Evolutionary conservation across 1,140 invertebrate species (phyloP).

Genomic region (Orchesella cincta): DNA sequence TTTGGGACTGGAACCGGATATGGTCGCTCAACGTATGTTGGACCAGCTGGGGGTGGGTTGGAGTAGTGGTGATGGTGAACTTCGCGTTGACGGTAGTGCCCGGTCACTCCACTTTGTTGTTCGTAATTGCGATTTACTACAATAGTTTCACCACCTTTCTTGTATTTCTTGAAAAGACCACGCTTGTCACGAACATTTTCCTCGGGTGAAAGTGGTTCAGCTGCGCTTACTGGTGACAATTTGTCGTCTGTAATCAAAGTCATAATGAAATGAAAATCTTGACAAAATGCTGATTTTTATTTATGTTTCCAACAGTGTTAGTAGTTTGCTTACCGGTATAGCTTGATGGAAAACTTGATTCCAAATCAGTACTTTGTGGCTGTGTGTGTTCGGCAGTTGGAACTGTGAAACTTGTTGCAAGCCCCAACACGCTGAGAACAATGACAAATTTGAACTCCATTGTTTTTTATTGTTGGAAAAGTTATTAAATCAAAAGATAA

Average conservation of each 20-base stretch:
- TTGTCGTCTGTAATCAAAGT: too few relatives aligned
- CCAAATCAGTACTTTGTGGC: not conserved
- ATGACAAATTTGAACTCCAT: not conserved
- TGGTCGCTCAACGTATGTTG: too few relatives aligned
- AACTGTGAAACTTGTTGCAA: not conserved
- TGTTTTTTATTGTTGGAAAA: not conserved
- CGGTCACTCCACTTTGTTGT: not conserved
- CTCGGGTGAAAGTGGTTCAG: too few relatives aligned
- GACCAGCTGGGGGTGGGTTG: not conserved
- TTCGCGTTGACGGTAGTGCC: not conserved
- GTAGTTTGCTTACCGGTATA: not conserved
- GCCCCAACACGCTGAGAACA: not conserved
- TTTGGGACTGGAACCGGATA: not conserved
- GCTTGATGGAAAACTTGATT: not conserved
- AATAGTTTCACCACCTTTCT: not conserved
- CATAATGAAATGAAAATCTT: too few relatives aligned
- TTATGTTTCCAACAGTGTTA: too few relatives aligned
- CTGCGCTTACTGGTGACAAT: too few relatives aligned
- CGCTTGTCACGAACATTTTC: not conserved
- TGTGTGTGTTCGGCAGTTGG: not conserved
- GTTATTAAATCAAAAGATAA: too few relatives aligned
- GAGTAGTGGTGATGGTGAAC: constrained; percentile 2
- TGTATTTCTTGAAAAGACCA: not conserved
- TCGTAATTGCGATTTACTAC: not conserved
- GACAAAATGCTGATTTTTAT: too few relatives aligned